Conservation (phyloP, 2,888 invertebrate genomes). For the Drepanosiphum platanoidis region DNA sequence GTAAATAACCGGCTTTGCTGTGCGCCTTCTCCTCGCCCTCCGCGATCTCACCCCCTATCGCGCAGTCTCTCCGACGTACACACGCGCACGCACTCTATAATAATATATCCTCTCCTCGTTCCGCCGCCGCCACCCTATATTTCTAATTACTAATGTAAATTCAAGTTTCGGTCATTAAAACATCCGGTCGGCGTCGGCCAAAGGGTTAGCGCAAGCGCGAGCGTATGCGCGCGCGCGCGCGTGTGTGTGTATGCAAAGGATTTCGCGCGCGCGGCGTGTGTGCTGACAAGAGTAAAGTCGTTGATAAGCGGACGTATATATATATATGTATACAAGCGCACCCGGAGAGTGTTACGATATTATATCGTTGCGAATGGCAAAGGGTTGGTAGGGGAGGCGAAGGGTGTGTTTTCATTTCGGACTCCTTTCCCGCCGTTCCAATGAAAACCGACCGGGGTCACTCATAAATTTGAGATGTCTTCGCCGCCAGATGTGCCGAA, state of each 20-base stretch:
- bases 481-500: constrained; percentile 62
- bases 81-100: not conserved
- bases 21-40: not conserved
- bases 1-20: constrained; percentile 60
- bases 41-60: too few species aligned
- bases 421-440: constrained; percentile 16
- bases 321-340: too few species aligned
- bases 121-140: not conserved
- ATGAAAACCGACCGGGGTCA: constrained; percentile 57
- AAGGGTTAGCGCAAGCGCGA: constrained; percentile 5
- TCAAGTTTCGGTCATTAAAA: constrained; percentile 58
- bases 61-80: not conserved
- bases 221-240: not conserved
- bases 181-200: constrained; percentile 44
- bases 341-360: not conserved
- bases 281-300: constrained; percentile 56
- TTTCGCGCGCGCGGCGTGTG: constrained; percentile 10
- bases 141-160: constrained; percentile 61
- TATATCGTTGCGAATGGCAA: not conserved
- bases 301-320: constrained; percentile 50
- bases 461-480: constrained; percentile 61
- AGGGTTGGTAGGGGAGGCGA: not conserved
- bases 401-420: constrained; percentile 48
- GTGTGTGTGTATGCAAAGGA: constrained; percentile 42
- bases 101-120: not conserved